A percentile compares a stretch with the other conserved stretches of the same genome.
Evolutionary conservation across 2,113 vertebrate genomes (phyloP).

Genomic region (Carollia perspicillata): DNA sequence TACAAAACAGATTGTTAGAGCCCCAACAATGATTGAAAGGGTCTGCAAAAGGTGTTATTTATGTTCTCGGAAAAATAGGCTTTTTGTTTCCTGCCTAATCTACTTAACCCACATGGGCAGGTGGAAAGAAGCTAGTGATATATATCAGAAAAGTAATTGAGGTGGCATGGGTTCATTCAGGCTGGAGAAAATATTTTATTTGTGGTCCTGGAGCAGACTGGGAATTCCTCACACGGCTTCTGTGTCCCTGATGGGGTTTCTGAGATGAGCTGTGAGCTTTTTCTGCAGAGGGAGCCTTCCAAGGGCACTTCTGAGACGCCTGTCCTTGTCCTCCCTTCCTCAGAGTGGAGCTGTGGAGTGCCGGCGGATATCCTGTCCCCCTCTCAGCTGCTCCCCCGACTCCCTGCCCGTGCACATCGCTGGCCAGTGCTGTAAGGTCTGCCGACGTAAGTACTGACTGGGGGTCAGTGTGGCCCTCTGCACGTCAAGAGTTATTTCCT

Average conservation of each 20-base stretch:
- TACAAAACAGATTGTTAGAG: constrained; percentile 71
- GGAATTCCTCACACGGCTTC: neutral
- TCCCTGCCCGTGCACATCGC: constrained; percentile 88
- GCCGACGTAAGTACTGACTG: constrained; percentile 88
- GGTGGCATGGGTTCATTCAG: neutral
- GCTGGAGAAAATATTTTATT: neutral
- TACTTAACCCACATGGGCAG: neutral
- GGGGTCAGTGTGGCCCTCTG: neutral
- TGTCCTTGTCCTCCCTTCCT: neutral
- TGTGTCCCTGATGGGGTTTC: neutral
- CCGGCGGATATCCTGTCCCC: constrained; percentile 91
- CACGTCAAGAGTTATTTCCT: neutral
- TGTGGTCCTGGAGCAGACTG: neutral
- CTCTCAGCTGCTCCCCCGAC: constrained; percentile 88
- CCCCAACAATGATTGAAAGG: constrained; percentile 67
- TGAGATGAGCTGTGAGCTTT: neutral
- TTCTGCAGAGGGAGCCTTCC: neutral
- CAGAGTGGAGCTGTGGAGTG: constrained; percentile 93
- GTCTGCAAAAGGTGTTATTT: constrained; percentile 62
- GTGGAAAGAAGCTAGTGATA: constrained; percentile 36
- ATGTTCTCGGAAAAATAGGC: constrained; percentile 55
- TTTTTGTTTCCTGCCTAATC: constrained; percentile 64
- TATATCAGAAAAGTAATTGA: constrained; percentile 53
- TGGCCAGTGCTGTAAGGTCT: constrained; percentile 92
- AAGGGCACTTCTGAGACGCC: neutral